Percentiles rank a stretch among this genome's conserved stretches.
phyloP scores from a whole-genome alignment of 2,113 vertebrate species.

The Apaloderma vittatum region DNA sequence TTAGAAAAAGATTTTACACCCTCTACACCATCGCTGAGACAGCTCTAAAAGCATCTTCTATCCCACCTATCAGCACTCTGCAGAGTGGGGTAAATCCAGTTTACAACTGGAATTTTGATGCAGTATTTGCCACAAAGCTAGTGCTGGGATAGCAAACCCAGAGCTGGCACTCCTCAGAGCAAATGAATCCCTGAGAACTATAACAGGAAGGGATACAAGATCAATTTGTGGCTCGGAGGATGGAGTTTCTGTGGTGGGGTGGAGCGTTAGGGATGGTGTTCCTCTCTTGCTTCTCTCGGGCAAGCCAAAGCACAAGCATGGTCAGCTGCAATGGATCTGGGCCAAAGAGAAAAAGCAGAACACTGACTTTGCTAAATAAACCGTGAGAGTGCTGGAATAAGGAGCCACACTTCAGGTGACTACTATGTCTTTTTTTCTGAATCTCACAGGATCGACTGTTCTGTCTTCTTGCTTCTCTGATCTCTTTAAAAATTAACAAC shows the following conservation, averaged over 20 bases:
- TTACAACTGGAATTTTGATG: not conserved
- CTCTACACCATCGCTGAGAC: not conserved
- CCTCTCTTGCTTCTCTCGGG: not conserved
- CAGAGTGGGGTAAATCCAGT: not conserved
- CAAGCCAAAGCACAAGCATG: fast-evolving
- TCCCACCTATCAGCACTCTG: not conserved
- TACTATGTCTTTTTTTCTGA: slow-evolving; percentile 4
- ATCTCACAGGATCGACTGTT: slow-evolving; percentile 22
- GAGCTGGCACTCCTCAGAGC: not conserved
- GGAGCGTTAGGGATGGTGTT: not conserved
- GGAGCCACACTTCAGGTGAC: not conserved
- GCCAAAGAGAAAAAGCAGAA: not conserved
- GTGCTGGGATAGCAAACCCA: not conserved
- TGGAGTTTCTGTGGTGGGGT: not conserved
- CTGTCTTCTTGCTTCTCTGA: slow-evolving; percentile 19
- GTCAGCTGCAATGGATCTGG: not conserved
- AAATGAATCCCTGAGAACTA: not conserved
- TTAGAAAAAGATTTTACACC: not conserved
- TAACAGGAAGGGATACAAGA: not conserved
- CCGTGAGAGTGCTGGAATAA: not conserved
- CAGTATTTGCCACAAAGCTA: not conserved
- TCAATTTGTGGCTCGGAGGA: not conserved
- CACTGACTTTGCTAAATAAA: slow-evolving; percentile 3
- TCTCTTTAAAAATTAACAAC: slow-evolving; percentile 60
- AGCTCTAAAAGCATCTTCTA: not conserved